Base-by-base conservation (phyloP, 2,888 invertebrate species). In the Gastracanthus pulcherrimus region DNA sequence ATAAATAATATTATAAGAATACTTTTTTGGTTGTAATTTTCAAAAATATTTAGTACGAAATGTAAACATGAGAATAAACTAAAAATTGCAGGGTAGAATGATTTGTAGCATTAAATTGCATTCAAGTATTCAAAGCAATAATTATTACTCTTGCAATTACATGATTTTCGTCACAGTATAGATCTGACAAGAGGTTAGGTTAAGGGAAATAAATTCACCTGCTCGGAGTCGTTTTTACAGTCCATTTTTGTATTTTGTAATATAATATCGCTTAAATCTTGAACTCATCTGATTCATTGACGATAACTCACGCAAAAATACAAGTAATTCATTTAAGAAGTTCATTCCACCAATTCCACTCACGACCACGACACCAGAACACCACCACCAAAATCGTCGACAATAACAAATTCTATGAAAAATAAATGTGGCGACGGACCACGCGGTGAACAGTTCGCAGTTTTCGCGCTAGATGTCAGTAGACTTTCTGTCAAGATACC, bases 161-260 rank as follows among this genome's bases (percentile, higher is more conserved):
- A 7, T 45, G 9, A 51, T 23, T 16, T 34, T 51, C 34, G 23
- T 41, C n/a, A 62, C 2, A 2, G 5, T 38, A 34, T 16, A 72
- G 2, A 31, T 26, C 13, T 31, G 19, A 5, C 2, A 13, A 58
- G 31, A 80, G 74, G 74, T 80, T 80, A 80, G 55, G 29, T 9
- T 64, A 23, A 19, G 9, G 16, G 58, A 79, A 58, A 36, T 31
- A 34, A 23, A 55, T 6, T 64, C 62, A 80, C 80, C n/a, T 80
- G 60, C 3, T 78, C 23, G 1, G n/a, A 23, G 31, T 41, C 16
- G 34, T 62, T 31, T 38, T 62, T 34, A 48, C 0, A 29, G 26
- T 80, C 23, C 79, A 80, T 80, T 60, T 74, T 80, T 74, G 23
- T 48, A 48, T 74, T 67, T 69, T 60, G n/a, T 60, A 11, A 72